Conservation (phyloP, 2,888 invertebrate genomes). For the Eilema caniola region DNA sequence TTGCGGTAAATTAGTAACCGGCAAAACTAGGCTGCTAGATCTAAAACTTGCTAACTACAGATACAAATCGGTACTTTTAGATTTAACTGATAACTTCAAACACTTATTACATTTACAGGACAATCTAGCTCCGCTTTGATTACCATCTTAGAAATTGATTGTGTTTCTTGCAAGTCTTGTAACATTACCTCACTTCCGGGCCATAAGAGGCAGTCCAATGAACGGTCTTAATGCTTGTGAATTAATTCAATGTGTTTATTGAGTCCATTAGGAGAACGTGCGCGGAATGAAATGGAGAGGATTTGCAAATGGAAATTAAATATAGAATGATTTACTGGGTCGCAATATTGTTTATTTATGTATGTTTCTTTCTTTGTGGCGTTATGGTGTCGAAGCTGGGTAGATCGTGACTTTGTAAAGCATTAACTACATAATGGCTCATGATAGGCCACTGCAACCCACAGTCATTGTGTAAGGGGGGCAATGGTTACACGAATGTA, state of each 20-base stretch:
- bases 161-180: not conserved
- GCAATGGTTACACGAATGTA: too few species aligned
- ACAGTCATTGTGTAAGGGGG: too few species aligned
- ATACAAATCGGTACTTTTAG: conserved; percentile 31
- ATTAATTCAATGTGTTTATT: not conserved
- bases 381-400: too few species aligned
- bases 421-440: too few species aligned
- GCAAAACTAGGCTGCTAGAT: not conserved
- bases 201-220: not conserved
- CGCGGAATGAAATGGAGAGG: conserved; percentile 17
- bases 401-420: too few species aligned
- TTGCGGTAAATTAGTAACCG: too few species aligned
- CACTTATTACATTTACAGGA: conserved; percentile 32
- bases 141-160: conserved; percentile 20
- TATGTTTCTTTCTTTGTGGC: too few species aligned
- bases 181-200: conserved; percentile 18
- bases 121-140: conserved; percentile 17
- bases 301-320: conserved; percentile 6
- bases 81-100: conserved; percentile 27
- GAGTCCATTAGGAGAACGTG: conserved; percentile 16
- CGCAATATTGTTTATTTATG: not conserved
- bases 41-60: not conserved
- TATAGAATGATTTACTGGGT: not conserved
- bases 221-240: not conserved
- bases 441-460: too few species aligned